Evolutionary conservation across 2,888 invertebrate genomes (phyloP).

Genomic region (Dolichopus griseipennis): DNA sequence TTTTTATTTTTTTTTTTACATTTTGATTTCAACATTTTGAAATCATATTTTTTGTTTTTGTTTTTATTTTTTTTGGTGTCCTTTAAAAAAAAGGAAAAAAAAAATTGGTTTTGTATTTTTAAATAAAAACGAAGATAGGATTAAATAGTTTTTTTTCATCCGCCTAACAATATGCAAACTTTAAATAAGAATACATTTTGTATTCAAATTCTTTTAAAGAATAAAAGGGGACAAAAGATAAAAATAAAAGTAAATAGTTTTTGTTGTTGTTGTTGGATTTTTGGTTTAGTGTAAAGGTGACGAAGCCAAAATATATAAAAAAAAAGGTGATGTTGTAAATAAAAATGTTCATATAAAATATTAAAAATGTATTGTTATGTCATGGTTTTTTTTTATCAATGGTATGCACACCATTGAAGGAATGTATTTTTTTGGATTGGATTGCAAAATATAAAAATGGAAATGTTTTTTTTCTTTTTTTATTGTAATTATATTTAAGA

Average conservation of each 20-base stretch:
- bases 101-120: neutral
- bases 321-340: neutral
- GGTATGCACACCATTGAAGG: too few species aligned
- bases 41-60: neutral
- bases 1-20: too few species aligned
- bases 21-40: too few species aligned
- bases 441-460: too few species aligned
- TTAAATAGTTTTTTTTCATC: neutral
- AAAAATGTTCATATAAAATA: too few species aligned
- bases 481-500: too few species aligned
- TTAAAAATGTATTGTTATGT: too few species aligned
- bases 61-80: too few species aligned
- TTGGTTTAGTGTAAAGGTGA: neutral
- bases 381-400: too few species aligned
- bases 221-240: neutral
- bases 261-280: neutral
- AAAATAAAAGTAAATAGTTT: neutral
- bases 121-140: neutral
- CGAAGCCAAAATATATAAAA: neutral
- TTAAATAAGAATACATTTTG: neutral
- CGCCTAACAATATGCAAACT: neutral
- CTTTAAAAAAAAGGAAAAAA: neutral
- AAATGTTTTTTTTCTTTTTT: too few species aligned
- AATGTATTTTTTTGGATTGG: too few species aligned
- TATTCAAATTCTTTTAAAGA: neutral